phyloP scores from a whole-genome alignment of 2,797 vertebrate genomes.

The Cyclura pinguis region DNA sequence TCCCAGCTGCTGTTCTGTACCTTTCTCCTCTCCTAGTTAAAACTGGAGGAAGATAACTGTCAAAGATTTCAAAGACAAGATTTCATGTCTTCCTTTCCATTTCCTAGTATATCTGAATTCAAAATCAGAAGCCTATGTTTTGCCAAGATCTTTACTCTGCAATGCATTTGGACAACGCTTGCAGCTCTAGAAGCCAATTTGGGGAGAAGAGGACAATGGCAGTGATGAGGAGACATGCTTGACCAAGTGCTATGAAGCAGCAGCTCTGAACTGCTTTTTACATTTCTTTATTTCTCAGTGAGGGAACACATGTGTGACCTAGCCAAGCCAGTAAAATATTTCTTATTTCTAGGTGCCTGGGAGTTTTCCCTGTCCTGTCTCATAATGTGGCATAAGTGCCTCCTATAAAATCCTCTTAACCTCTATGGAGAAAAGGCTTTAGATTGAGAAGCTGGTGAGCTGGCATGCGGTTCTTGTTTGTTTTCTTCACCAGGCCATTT shows the following conservation, averaged over 20 bases:
- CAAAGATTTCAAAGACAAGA: too few relatives aligned
- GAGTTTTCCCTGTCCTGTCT: constrained; percentile 27
- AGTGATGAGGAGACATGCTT: neutral
- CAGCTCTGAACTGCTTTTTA: neutral
- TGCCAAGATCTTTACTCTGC: neutral
- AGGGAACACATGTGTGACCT: neutral
- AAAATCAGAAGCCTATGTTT: neutral
- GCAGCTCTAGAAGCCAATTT: neutral
- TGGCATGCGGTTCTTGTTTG: constrained; percentile 23
- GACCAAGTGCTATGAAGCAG: neutral
- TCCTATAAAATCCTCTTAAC: constrained; percentile 29
- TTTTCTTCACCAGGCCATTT: constrained; percentile 13
- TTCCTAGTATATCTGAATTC: neutral
- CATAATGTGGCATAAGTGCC: constrained; percentile 17
- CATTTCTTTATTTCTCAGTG: neutral
- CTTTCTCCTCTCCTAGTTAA: neutral
- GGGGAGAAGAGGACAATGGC: neutral
- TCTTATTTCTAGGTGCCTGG: constrained; percentile 37
- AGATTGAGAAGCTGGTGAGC: constrained; percentile 35
- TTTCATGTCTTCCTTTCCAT: neutral
- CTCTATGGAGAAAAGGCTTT: constrained; percentile 32
- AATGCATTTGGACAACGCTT: neutral
- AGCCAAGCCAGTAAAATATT: constrained; percentile 35
- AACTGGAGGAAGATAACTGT: neutral
- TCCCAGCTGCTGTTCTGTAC: neutral